Base-by-base conservation (phyloP, 2,888 invertebrate genomes). In the Melangyna quadrimaculata region DNA sequence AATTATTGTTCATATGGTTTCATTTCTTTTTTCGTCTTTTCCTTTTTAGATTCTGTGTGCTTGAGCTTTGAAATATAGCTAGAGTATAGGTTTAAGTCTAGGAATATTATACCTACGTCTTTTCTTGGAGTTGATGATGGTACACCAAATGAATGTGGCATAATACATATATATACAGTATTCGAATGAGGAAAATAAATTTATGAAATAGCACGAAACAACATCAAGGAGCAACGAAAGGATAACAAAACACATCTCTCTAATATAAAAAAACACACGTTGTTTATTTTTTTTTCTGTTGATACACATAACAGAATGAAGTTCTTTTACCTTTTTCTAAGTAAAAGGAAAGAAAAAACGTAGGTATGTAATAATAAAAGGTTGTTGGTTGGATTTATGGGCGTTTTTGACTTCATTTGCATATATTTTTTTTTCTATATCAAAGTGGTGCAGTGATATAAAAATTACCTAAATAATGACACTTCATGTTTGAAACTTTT, bases 141-240 rank as follows among this genome's bases (percentile, higher is more conserved):
- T 9, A 55, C 55, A 55, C 0, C 55, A 29, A 55, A 27, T 29
- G 29, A 40, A 14, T 19, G 35, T 48, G 17, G 17, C 32, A 9
- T n/a, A n/a, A n/a, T n/a, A n/a, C n/a, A n/a, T n/a, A n/a, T n/a
- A n/a, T n/a, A n/a, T n/a, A n/a, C 10, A 8, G 51, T 43, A 37
- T 63, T 27, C 43, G 43, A 22, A 22, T 40, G 32, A 40, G 65
- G 32, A 61, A 59, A 53, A 40, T 22, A 61, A 67, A 74, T 71
- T 43, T 83, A 79, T 83, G 79, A 83, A 79, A 83, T 73, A 69
- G 53, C 78, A 82, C 82, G 78, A 82, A 82, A 72, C 72, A 24
- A 14, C 69, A 69, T 29, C n/a, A n/a, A n/a, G n/a, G 40, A 77
- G 67, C 72, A 80, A 80, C 61, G 55, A 80, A 84, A 72, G 71